phyloP scores from a whole-genome alignment of 2,797 vertebrate species.

The Scolopax rusticola region DNA sequence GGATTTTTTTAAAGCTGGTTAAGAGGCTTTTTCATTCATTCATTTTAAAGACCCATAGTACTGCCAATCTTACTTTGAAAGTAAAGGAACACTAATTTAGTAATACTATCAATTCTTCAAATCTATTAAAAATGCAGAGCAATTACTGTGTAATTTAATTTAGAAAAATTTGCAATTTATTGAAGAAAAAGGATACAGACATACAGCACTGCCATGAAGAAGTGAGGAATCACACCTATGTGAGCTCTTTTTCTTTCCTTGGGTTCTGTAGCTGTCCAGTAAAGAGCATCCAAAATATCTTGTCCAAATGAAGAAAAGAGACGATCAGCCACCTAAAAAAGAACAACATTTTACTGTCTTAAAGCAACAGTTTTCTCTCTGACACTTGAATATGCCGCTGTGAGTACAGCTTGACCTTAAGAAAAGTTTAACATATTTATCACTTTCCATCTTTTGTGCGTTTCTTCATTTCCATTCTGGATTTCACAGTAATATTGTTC shows the following conservation, averaged over 20 bases:
- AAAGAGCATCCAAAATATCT: constrained; percentile 96
- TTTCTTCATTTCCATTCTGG: background rate
- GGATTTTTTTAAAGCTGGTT: background rate
- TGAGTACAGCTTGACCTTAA: background rate
- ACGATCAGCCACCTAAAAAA: constrained; percentile 92
- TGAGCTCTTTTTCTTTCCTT: constrained; percentile 94
- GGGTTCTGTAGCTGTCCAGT: constrained; percentile 98
- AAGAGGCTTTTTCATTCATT: background rate
- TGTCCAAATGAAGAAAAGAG: constrained; percentile 98
- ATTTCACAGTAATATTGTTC: background rate
- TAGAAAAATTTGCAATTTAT: background rate
- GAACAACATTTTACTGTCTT: constrained; percentile 32
- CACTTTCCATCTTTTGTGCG: background rate
- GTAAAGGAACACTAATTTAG: background rate
- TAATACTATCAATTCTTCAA: background rate
- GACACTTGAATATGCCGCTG: background rate
- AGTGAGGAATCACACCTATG: constrained; percentile 95
- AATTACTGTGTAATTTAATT: background rate
- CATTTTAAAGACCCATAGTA: background rate
- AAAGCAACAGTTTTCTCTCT: background rate
- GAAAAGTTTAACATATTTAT: background rate
- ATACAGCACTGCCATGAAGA: constrained; percentile 97
- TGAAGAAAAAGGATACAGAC: constrained; percentile 92
- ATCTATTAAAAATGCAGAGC: background rate
- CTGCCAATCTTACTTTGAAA: background rate